Conservation (phyloP, 2,113 vertebrate genomes). For the Rhabdornis inornatus region DNA sequence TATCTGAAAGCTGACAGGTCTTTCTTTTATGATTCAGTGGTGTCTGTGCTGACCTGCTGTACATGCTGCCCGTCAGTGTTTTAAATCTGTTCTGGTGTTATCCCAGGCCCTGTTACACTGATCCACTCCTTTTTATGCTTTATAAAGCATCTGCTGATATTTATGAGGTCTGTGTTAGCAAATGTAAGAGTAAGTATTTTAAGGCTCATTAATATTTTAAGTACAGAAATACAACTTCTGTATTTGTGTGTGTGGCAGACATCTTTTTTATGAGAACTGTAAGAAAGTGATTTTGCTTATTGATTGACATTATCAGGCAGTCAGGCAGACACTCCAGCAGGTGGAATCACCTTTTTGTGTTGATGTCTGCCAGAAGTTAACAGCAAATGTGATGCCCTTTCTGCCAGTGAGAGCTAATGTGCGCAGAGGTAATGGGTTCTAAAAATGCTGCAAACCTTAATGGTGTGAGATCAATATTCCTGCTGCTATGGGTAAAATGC, state of each 20-base stretch:
- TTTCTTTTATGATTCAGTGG: conserved; percentile 31
- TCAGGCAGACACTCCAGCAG: conserved; percentile 69
- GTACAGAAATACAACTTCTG: conserved; percentile 4
- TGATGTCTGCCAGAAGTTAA: conserved; percentile 74
- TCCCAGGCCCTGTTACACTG: background rate
- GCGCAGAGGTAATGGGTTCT: conserved; percentile 71
- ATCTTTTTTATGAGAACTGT: conserved; percentile 61
- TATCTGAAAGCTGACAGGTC: conserved; percentile 38
- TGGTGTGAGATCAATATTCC: conserved; percentile 79
- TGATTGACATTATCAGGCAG: conserved; percentile 78
- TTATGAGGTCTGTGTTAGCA: background rate
- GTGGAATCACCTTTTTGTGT: conserved; percentile 73
- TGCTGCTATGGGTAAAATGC: conserved; percentile 72
- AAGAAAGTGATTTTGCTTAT: conserved; percentile 73
- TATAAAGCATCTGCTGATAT: background rate
- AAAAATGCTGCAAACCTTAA: conserved; percentile 74
- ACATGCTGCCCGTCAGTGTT: background rate
- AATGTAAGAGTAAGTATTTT: background rate
- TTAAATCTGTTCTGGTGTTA: conserved; percentile 27
- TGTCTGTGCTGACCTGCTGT: conserved; percentile 23
- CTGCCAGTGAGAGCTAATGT: conserved; percentile 60
- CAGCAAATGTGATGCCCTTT: conserved; percentile 69
- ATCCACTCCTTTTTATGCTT: background rate
- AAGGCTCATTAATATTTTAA: background rate
- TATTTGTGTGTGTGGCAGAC: conserved; percentile 40